Evolutionary conservation across 2,113 vertebrate genomes (phyloP), one percentile per base, ranked within the genome.

Genomic region (Mixornis gularis): DNA sequence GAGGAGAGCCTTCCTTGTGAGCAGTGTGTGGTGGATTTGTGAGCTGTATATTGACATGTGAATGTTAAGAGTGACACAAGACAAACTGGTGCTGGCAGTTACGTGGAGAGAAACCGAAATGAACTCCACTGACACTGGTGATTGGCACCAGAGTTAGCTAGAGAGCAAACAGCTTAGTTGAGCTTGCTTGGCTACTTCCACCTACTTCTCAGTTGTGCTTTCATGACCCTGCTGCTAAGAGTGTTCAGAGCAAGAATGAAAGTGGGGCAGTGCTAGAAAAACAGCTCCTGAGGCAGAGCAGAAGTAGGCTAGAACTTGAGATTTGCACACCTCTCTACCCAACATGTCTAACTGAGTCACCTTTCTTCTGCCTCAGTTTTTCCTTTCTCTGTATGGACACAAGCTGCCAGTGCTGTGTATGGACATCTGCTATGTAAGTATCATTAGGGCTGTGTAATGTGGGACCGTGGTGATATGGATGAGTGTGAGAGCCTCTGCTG

Each of bases 401-500:
- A 99, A 99, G 97, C 97, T 99, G 81, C 99, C 99, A 5, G 99
- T 99, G 24, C 97, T 99, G 9, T 99, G 99, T 88, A 98, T 99
- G 98, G 99, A 99, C 95, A 99, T 99, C 92, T 98, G 98, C 55
- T 98, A 98, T 10, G 99, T 99, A 97, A 99, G 99, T 99, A 95
- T 85, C 34, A 6, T 29, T 41, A 66, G 9, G 22, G 24, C 32
- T 71, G 9, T 27, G 22, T 56, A 16, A 66, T 2, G 3, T 40
- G 60, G 43, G 20, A 27, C 48, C 44, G 7, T 65, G 19, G 36
- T n/a, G 19, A 8, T 63, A 15, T 2, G 7, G 14, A 22, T 65
- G 71, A 56, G 25, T 55, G 32, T 10, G 27, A 62, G 73, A 86
- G 25, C 18, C 18, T 84, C 29, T 92, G 72, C 43, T 81, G 56